Base-by-base conservation (phyloP, 2,888 invertebrate species). In the Patella caerulea region DNA sequence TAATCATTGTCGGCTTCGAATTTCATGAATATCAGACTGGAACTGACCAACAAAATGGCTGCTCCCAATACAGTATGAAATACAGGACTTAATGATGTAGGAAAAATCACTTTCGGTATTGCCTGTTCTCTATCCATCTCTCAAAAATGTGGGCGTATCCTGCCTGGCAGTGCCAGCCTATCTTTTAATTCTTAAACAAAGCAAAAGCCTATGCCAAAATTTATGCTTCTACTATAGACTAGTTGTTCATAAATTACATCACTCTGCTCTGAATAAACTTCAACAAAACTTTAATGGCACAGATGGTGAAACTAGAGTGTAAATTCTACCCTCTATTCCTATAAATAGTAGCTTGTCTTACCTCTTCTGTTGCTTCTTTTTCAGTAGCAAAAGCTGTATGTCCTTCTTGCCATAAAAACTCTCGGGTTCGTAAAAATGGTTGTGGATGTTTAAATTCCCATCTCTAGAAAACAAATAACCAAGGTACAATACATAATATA, bases 381-480 rank as follows among this genome's bases (percentile, higher is more conserved):
- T 94, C 93, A 0, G 93, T 94, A 0, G 97, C 96, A 93, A 95
- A 97, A 2, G 98, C 99, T 4, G 98, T 96, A 92, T 99, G 99
- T 0, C 99, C 99, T 93, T 99, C 99, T 93, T 99, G 99, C 99
- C 99, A 99, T 56, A 99, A 94, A 93, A 99, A 99, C 93, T 99
- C 99, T 85, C 99, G 94, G 0, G 99, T 98, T 71, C 99, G 94
- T 75, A 99, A 93, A 93, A 99, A 99, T 9, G 99, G 99, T 91
- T 99, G 98, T 9, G 99, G 99, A 93, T 99, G 98, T 91, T 99
- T 99, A 93, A 99, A 99, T 93, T 99, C 99, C 99, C 99, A 99
- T 87, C 99, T 94, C 97, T 97, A 88, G 29, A 92, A 91, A 80
- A 83, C 83, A 83, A 65, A 78, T 53, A 76, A 65, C 45, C 45